phyloP scores from a whole-genome alignment of 2,113 vertebrate species.

The Natator depressus region DNA sequence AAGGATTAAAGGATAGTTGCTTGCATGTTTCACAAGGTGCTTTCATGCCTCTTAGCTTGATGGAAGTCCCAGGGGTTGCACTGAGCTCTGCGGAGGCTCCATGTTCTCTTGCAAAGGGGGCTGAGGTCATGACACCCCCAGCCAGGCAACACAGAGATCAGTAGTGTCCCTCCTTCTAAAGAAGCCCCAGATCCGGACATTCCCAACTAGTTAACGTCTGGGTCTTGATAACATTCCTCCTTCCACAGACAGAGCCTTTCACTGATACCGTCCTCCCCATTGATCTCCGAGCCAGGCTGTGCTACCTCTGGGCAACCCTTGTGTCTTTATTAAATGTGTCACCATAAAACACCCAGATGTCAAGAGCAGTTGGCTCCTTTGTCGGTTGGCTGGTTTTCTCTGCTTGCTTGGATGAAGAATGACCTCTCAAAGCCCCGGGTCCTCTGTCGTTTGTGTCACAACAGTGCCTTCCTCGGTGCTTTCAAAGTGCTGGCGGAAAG shows the following conservation, averaged over 20 bases:
- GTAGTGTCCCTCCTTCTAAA: not conserved
- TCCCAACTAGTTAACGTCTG: not conserved
- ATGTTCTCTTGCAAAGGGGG: not conserved
- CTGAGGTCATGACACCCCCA: slow-evolving; percentile 8
- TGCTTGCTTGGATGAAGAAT: not conserved
- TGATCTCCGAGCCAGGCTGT: not conserved
- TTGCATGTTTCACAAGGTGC: slow-evolving; percentile 32
- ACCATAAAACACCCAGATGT: not conserved
- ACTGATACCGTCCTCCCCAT: not conserved
- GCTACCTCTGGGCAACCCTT: not conserved
- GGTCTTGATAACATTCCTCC: not conserved
- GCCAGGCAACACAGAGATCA: not conserved
- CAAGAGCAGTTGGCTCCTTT: not conserved
- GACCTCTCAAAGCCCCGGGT: not conserved
- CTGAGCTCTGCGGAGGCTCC: slow-evolving; percentile 4
- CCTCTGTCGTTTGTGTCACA: not conserved
- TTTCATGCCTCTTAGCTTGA: slow-evolving; percentile 50
- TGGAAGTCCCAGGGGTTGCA: slow-evolving; percentile 10
- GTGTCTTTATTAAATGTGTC: slow-evolving; percentile 16
- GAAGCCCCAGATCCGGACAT: not conserved
- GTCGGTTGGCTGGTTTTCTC: not conserved
- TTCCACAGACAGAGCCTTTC: not conserved
- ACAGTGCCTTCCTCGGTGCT: not conserved
- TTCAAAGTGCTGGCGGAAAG: not conserved
- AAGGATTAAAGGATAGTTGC: slow-evolving; percentile 39